A percentile compares a stretch with the other conserved stretches of the same genome.
phyloP scores from a whole-genome alignment of 2,888 invertebrate species.

The Pterobdella sp. region DNA sequence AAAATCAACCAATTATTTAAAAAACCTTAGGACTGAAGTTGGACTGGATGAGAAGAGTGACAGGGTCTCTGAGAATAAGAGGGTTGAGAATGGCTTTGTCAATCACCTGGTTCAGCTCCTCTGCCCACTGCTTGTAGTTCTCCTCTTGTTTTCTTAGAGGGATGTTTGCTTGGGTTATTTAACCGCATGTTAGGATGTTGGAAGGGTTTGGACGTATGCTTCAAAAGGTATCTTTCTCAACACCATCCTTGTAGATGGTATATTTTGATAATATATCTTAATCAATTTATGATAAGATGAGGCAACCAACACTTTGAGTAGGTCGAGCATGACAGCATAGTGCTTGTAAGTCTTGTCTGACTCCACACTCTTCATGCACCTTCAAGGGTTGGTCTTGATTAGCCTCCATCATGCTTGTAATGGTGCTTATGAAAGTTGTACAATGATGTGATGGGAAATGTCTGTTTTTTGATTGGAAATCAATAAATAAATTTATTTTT shows the following conservation, averaged over 20 bases:
- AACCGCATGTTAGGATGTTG: background rate
- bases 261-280: too few relatives aligned
- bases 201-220: background rate
- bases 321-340: constrained; percentile 64
- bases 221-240: background rate
- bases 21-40: constrained; percentile 25
- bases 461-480: too few relatives aligned
- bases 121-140: constrained; percentile 16
- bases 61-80: constrained; percentile 18
- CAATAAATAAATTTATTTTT: too few relatives aligned
- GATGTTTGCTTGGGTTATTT: background rate
- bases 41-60: constrained; percentile 9
- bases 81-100: background rate
- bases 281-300: too few relatives aligned
- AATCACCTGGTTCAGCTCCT: background rate
- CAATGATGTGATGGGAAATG: too few relatives aligned
- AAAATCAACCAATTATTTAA: background rate
- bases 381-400: too few relatives aligned
- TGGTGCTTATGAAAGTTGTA: too few relatives aligned
- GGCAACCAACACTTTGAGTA: constrained; percentile 56
- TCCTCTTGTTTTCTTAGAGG: background rate
- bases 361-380: constrained; percentile 62
- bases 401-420: too few relatives aligned
- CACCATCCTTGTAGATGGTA: background rate
- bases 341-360: constrained; percentile 64